Percentiles rank a stretch among this genome's conserved stretches.
These are phyloP conservation scores for Hartigia nigra DNA, from an alignment of 2,888 invertebrate genomes.

Conservation along the genomic window DNA sequence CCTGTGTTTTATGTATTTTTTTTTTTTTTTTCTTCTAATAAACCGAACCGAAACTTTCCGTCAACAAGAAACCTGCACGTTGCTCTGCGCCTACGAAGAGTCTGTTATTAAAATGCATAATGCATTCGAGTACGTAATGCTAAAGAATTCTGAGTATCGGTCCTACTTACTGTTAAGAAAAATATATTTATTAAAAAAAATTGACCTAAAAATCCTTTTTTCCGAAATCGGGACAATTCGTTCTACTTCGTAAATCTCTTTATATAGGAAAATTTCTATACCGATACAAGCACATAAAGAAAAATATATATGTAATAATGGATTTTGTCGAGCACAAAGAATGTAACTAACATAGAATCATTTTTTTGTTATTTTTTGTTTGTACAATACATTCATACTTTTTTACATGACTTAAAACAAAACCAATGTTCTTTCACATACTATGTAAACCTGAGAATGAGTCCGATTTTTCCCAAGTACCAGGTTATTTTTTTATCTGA, in stretches of 20 bases:
- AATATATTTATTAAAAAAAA: too few species aligned
- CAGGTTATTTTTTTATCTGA: background rate
- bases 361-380: background rate
- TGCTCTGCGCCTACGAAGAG: background rate
- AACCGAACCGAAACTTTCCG: background rate
- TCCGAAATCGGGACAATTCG: too few species aligned
- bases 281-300: background rate
- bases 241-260: background rate
- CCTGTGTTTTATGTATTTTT: background rate
- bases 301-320: background rate
- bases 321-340: too few species aligned
- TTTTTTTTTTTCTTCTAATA: too few species aligned
- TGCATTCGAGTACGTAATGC: background rate
- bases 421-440: background rate
- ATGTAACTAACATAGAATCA: too few species aligned
- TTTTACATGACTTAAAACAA: background rate
- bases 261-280: background rate
- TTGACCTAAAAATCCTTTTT: too few species aligned
- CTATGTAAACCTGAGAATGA: background rate
- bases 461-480: background rate
- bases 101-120: conserved; percentile 7
- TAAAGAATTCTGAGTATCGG: background rate
- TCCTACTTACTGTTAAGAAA: background rate
- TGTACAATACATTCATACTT: background rate
- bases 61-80: background rate